Percentiles rank a stretch among this genome's conserved stretches.
These are phyloP conservation scores for Coregonus suidteri DNA, from an alignment of 2,797 vertebrate species.

Conservation along the genomic window DNA sequence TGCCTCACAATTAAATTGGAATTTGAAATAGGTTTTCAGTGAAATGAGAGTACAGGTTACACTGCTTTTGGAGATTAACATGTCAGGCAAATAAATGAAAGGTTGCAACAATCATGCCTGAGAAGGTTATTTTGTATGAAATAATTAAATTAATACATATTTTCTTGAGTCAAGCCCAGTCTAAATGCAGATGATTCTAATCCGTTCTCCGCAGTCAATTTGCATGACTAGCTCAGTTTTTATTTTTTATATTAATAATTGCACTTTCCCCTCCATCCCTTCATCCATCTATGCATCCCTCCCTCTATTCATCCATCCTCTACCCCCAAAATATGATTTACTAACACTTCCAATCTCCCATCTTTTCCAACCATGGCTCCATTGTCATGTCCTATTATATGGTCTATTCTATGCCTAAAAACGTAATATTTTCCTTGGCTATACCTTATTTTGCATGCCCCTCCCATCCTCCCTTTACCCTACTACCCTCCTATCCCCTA, in stretches of 20 bases:
- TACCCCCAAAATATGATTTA: conserved; percentile 9
- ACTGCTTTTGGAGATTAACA: not conserved
- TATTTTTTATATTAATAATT: conserved; percentile 33
- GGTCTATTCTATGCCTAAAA: not conserved
- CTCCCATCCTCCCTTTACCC: not conserved
- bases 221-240: conserved; percentile 56
- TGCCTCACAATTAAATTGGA: not conserved
- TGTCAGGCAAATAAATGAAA: not conserved
- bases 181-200: conserved; percentile 18
- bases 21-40: not conserved
- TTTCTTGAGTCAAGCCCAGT: conserved; percentile 4
- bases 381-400: conserved; percentile 3
- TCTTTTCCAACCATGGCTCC: not conserved
- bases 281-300: conserved; percentile 17
- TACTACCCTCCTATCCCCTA: not conserved
- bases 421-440: not conserved
- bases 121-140: not conserved
- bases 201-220: conserved; percentile 30
- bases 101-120: not conserved
- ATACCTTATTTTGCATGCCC: not conserved
- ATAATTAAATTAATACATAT: not conserved
- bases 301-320: conserved; percentile 5
- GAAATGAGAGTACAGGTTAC: not conserved
- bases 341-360: not conserved
- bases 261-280: conserved; percentile 9